phyloP scores from a whole-genome alignment of 2,888 invertebrate genomes.

The Girardia tigrina region DNA sequence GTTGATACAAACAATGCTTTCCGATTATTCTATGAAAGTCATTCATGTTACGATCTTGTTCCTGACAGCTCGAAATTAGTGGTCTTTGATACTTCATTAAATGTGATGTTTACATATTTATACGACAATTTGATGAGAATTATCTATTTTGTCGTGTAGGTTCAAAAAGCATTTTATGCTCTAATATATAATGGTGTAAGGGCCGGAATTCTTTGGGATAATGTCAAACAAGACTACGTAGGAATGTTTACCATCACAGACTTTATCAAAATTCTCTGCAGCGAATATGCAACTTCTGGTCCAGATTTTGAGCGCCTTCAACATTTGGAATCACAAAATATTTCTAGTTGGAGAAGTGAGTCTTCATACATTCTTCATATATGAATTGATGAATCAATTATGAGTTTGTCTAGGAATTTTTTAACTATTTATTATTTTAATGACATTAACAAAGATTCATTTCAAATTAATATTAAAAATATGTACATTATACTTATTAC shows the following conservation, averaged over 20 bases:
- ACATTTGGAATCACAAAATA: constrained; percentile 18
- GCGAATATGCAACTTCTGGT: neutral
- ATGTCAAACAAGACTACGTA: constrained; percentile 73
- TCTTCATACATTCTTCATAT: too few species aligned
- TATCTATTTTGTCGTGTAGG: constrained; percentile 28
- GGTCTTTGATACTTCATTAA: constrained; percentile 91
- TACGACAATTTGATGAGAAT: neutral
- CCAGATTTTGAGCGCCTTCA: neutral
- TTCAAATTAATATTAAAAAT: too few species aligned
- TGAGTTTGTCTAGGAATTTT: too few species aligned
- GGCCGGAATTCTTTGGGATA: constrained; percentile 94
- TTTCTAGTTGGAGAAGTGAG: constrained; percentile 11
- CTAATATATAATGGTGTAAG: constrained; percentile 94
- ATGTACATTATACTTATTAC: too few species aligned
- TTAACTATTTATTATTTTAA: too few species aligned
- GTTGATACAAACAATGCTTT: constrained; percentile 29
- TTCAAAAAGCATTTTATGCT: constrained; percentile 96
- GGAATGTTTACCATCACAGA: constrained; percentile 97
- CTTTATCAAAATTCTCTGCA: constrained; percentile 80
- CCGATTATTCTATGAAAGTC: constrained; percentile 77
- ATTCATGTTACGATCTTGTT: constrained; percentile 98
- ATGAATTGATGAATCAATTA: too few species aligned
- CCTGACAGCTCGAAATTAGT: constrained; percentile 97
- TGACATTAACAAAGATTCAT: too few species aligned
- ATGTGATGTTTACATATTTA: constrained; percentile 50